Evolutionary conservation across 2,113 vertebrate species (phyloP).

Genomic region (Nothocercus julius): DNA sequence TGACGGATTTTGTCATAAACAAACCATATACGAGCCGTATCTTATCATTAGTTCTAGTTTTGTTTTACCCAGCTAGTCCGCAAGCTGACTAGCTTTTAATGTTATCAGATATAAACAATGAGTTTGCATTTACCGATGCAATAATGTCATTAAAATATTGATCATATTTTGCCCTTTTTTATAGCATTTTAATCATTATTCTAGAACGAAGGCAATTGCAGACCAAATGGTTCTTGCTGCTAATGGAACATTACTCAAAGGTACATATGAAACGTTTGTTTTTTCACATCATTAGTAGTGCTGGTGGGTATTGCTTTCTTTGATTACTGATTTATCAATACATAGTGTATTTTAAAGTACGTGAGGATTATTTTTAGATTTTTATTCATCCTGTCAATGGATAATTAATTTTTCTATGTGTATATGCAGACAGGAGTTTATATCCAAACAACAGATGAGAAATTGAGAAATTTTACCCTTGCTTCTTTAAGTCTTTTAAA

Average conservation of each 20-base stretch:
- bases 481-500: neutral
- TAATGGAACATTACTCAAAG: constrained; percentile 84
- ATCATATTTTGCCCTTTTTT: constrained; percentile 18
- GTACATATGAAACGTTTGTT: constrained; percentile 61
- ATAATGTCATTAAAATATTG: neutral
- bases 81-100: neutral
- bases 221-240: constrained; percentile 89
- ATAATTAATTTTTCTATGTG: neutral
- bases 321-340: neutral
- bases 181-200: constrained; percentile 94
- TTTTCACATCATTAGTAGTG: neutral
- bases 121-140: neutral
- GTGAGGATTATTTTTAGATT: neutral
- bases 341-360: neutral
- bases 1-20: neutral
- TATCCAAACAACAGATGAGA: neutral
- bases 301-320: neutral
- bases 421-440: neutral
- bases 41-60: neutral
- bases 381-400: neutral
- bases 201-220: constrained; percentile 92
- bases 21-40: neutral
- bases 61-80: neutral
- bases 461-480: neutral
- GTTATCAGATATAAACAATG: neutral